These are phyloP conservation scores for Ochlodes sylvanus DNA, from an alignment of 2,888 invertebrate genomes.

Conservation along the genomic window DNA sequence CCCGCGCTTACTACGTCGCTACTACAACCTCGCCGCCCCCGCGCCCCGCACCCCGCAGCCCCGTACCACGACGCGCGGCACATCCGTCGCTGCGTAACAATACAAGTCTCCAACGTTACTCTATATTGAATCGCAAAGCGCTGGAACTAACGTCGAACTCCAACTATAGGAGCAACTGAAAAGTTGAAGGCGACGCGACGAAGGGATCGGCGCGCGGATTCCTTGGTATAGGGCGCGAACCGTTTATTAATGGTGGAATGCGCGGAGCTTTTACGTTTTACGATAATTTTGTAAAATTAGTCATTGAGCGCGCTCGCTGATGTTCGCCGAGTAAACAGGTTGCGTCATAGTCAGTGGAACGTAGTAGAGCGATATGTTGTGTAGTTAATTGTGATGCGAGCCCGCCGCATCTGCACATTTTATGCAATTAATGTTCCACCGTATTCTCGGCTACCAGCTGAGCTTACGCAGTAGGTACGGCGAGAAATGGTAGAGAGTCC, in stretches of 20 bases:
- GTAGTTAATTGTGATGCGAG: slow-evolving; percentile 51
- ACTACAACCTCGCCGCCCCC: slow-evolving; percentile 67
- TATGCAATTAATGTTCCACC: slow-evolving; percentile 41
- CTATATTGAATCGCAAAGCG: slow-evolving; percentile 39
- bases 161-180: slow-evolving; percentile 26
- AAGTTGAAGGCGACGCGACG: slow-evolving; percentile 42
- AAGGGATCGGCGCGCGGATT: slow-evolving; percentile 39
- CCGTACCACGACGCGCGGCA: slow-evolving; percentile 52
- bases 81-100: slow-evolving; percentile 40
- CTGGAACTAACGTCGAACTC: slow-evolving; percentile 9
- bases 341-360: slow-evolving; percentile 55
- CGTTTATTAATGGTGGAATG: slow-evolving; percentile 57
- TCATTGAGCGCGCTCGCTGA: slow-evolving; percentile 57
- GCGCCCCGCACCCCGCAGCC: slow-evolving; percentile 53
- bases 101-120: slow-evolving; percentile 36
- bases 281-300: slow-evolving; percentile 69
- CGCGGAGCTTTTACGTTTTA: slow-evolving; percentile 60
- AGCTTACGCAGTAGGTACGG: too few species aligned
- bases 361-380: slow-evolving; percentile 47
- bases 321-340: slow-evolving; percentile 59
- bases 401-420: slow-evolving; percentile 54
- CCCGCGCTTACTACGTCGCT: slow-evolving; percentile 69
- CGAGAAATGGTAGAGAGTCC: too few species aligned
- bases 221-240: slow-evolving; percentile 49
- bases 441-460: slow-evolving; percentile 31